Base-by-base conservation (phyloP, 2,797 vertebrate species). In the Chelonia mydas region DNA sequence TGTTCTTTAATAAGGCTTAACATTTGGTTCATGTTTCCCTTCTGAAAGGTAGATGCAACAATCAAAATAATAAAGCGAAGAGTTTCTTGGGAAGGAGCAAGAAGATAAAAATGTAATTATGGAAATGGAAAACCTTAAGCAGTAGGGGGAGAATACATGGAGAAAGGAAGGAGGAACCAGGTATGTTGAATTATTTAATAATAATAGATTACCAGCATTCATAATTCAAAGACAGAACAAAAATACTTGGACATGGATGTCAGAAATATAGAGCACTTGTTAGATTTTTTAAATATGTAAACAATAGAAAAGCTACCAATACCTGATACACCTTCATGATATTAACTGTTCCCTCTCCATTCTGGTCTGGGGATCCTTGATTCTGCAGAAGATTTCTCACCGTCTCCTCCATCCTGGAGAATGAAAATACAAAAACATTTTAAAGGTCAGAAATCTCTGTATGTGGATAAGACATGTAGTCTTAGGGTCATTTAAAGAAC, bases 331-430 rank as follows among this genome's bases (percentile, higher is more conserved):
- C 98, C 97, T 99, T 99, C 98, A 99, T 98, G 97, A 99, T 98
- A 97, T 98, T 98, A 97, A 98, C 98, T 59, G 98, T 98, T 95
- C 98, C 98, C 98, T 98, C 98, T 89, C 98, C 98, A 8, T 98
- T 98, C 96, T 98, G 98, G 90, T 99, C 99, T 97, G 98, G 90
- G 84, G 98, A 95, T 86, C 98, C 98, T 98, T 98, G 99, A 93
- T 96, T 99, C 98, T 99, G 99, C 89, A 99, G 98, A 95, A 99
- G 98, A 94, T 98, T 99, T 96, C 98, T 98, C 96, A 99, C 98
- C 51, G 99, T 99, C 98, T 99, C 99, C 98, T 99, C 99, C 99
- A 99, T 99, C 98, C 99, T 99, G 97, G 92, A 95, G 86, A 97
- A 91, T 7, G 72, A 98, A 96, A 96, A 95, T 37, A 96, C 6